Conservation (phyloP, 2,113 vertebrate species). For the Dinomys branickii region DNA sequence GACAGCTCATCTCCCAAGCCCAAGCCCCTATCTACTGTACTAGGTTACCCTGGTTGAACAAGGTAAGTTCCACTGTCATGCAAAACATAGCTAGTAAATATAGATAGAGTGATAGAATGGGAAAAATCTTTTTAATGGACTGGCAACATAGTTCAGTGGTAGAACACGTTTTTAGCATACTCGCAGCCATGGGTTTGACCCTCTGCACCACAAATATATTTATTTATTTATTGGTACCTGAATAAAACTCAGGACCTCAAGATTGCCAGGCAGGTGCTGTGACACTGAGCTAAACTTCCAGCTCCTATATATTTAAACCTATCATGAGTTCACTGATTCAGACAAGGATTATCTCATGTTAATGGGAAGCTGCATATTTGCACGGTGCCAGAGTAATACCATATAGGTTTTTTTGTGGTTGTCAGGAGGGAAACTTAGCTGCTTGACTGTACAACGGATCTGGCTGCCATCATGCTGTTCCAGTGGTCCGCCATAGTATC, state of each 20-base stretch:
- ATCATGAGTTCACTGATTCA: conserved; percentile 50
- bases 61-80: neutral
- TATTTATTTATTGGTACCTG: too few species aligned
- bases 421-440: neutral
- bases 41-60: neutral
- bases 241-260: too few species aligned
- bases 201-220: neutral
- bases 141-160: neutral
- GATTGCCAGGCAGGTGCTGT: too few species aligned
- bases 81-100: neutral
- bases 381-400: neutral
- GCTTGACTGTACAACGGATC: neutral
- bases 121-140: neutral
- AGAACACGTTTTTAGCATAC: neutral
- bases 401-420: neutral
- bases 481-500: neutral
- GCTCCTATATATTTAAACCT: neutral
- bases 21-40: neutral
- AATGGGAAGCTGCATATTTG: neutral
- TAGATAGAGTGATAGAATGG: neutral
- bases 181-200: neutral
- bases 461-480: neutral
- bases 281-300: too few species aligned
- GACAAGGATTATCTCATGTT: conserved; percentile 1
- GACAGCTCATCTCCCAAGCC: conserved; percentile 7